These are phyloP conservation scores for Manis pentadactyla DNA, from an alignment of 2,797 vertebrate genomes.

Conservation along the genomic window DNA sequence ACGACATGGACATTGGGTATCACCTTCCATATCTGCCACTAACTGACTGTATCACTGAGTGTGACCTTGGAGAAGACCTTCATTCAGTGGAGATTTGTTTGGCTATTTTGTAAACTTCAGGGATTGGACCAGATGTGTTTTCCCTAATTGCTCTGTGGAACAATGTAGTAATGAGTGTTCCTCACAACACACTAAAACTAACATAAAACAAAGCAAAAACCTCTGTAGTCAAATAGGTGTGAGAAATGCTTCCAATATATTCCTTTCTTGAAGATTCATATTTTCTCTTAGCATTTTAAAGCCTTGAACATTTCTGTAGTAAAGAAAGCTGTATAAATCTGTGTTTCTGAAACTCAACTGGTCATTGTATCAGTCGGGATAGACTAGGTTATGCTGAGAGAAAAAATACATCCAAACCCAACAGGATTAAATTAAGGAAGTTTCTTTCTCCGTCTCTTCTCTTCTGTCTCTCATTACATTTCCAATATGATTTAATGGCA, in stretches of 20 bases:
- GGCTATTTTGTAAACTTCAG: background rate
- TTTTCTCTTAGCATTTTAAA: constrained; percentile 39
- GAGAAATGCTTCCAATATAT: background rate
- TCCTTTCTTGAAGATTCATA: background rate
- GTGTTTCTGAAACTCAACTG: background rate
- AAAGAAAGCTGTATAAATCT: background rate
- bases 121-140: background rate
- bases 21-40: background rate
- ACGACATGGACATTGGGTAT: too few species aligned
- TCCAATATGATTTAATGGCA: background rate
- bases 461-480: background rate
- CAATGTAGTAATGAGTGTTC: background rate
- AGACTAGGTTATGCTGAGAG: background rate
- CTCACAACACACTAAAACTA: background rate
- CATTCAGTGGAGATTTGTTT: background rate
- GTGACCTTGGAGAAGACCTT: background rate
- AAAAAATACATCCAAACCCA: background rate
- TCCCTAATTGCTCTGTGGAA: background rate
- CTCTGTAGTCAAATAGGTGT: background rate
- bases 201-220: background rate
- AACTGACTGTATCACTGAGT: background rate
- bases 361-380: background rate
- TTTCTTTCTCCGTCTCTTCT: background rate
- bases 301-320: background rate
- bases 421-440: background rate